Conservation (phyloP, 2,888 invertebrate genomes). For the Xylocampa areola region DNA sequence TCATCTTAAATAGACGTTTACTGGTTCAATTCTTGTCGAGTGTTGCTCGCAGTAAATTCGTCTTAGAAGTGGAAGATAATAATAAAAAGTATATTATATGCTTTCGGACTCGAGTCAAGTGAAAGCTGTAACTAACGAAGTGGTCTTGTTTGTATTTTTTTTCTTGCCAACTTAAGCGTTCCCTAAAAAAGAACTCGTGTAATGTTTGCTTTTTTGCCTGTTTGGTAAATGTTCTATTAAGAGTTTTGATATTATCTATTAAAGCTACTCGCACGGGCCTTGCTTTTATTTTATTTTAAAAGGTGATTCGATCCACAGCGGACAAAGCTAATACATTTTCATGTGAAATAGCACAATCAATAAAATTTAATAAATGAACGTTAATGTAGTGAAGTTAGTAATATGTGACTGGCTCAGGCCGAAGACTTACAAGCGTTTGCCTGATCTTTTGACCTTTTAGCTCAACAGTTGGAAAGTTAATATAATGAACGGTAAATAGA, state of each 20-base stretch:
- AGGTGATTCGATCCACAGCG: slow-evolving; percentile 5
- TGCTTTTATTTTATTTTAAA: slow-evolving; percentile 16
- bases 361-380: slow-evolving; percentile 43
- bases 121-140: slow-evolving; percentile 63
- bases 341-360: slow-evolving; percentile 23
- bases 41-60: slow-evolving; percentile 1
- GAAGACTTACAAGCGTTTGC: slow-evolving; percentile 63
- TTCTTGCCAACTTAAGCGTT: slow-evolving; percentile 36
- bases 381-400: slow-evolving; percentile 39
- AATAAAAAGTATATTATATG: slow-evolving; percentile 13
- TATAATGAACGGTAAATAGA: slow-evolving; percentile 42
- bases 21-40: slow-evolving; percentile 11
- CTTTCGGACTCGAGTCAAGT: slow-evolving; percentile 56
- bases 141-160: slow-evolving; percentile 58
- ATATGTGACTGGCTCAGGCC: slow-evolving; percentile 51
- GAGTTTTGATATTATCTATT: not conserved
- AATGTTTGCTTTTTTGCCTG: no score
- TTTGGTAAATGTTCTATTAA: no score
- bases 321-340: slow-evolving; percentile 32
- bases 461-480: slow-evolving; percentile 52
- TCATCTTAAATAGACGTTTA: slow-evolving; percentile 24
- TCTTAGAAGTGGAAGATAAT: not conserved
- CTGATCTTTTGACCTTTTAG: slow-evolving; percentile 63
- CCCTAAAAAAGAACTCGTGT: slow-evolving; percentile 22
- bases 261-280: not conserved